phyloP scores from a whole-genome alignment of 2,797 vertebrate species.

The Danio jaintianensis region DNA sequence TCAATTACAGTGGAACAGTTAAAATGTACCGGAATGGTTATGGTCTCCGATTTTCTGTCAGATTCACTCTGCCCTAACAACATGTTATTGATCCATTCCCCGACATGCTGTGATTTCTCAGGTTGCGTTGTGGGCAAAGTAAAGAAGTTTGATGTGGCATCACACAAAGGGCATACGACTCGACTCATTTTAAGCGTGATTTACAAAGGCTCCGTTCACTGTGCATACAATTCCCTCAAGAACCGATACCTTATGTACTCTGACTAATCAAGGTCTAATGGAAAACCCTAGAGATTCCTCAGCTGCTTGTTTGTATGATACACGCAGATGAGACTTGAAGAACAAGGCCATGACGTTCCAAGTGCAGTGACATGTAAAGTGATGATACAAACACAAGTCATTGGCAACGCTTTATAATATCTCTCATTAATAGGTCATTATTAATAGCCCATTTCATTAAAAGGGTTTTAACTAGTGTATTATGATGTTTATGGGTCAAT shows the following conservation, averaged over 20 bases:
- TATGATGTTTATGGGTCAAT: background rate
- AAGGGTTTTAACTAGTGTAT: background rate
- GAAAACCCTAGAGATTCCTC: conserved; percentile 39
- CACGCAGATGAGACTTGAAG: conserved; percentile 47
- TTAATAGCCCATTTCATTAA: background rate
- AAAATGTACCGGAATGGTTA: conserved; percentile 34
- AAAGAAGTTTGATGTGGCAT: conserved; percentile 11
- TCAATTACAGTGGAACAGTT: conserved; percentile 29
- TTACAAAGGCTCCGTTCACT: background rate
- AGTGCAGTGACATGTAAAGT: conserved; percentile 37
- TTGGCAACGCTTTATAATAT: conserved; percentile 18
- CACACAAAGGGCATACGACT: background rate
- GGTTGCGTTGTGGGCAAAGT: conserved; percentile 9
- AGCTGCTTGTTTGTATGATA: conserved; percentile 50
- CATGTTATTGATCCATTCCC: conserved; percentile 49
- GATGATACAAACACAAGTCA: conserved; percentile 36
- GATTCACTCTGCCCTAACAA: conserved; percentile 38
- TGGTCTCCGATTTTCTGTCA: conserved; percentile 50
- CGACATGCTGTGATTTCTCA: conserved; percentile 15
- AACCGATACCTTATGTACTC: conserved; percentile 7
- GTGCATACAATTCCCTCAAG: conserved; percentile 7
- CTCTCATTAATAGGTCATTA: conserved; percentile 1
- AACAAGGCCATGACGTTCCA: conserved; percentile 38
- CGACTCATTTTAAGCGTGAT: conserved; percentile 10
- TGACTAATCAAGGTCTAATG: conserved; percentile 42